phyloP scores from a whole-genome alignment of 1,140 invertebrate genomes.

The Drosophila tropicalis region DNA sequence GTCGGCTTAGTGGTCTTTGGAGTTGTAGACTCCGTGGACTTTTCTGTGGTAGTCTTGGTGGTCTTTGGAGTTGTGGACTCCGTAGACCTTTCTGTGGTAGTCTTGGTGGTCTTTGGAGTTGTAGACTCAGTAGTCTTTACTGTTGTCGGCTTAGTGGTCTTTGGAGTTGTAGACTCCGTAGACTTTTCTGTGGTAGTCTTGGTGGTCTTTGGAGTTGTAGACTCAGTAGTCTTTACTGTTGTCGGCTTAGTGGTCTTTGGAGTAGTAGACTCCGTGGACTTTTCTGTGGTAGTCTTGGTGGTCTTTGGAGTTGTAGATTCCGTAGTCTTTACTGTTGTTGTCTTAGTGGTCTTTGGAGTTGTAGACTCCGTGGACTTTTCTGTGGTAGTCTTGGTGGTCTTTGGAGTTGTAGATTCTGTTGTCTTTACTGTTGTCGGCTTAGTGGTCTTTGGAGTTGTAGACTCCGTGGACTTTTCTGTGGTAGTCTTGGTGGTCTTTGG shows the following conservation, averaged over 20 bases:
- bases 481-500: too few species aligned
- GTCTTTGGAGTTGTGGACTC: background rate
- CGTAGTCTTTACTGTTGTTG: background rate
- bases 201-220: background rate
- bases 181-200: background rate
- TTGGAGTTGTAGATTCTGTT: too few species aligned
- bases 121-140: background rate
- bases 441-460: too few species aligned
- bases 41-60: background rate
- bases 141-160: background rate
- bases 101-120: background rate
- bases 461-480: too few species aligned
- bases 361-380: background rate
- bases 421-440: too few species aligned
- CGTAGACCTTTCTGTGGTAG: background rate
- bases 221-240: background rate
- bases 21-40: background rate
- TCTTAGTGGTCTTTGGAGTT: background rate
- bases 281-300: background rate
- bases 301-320: slow-evolving; percentile 1
- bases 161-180: background rate
- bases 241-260: background rate
- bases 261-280: background rate
- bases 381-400: too few species aligned
- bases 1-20: background rate